phyloP scores from a whole-genome alignment of 2,113 vertebrate species.

The Castor canadensis region DNA sequence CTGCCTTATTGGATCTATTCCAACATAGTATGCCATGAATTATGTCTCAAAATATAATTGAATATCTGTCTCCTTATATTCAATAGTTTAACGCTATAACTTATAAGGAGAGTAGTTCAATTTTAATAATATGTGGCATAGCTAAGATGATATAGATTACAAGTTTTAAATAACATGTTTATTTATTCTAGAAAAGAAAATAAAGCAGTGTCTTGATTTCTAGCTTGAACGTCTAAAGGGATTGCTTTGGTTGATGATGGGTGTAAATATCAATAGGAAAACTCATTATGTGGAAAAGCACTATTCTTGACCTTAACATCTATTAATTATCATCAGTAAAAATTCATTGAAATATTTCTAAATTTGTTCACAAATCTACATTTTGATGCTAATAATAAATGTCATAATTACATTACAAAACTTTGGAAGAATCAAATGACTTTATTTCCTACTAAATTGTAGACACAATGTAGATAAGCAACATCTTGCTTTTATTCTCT shows the following conservation, averaged over 20 bases:
- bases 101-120: neutral
- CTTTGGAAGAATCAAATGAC: neutral
- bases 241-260: neutral
- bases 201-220: neutral
- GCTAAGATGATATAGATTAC: neutral
- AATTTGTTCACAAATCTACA: slow-evolving; percentile 46
- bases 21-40: neutral
- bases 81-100: neutral
- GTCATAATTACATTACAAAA: slow-evolving; percentile 33
- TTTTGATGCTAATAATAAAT: slow-evolving; percentile 33
- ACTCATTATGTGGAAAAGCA: neutral
- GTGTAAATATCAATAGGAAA: neutral
- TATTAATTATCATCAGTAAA: slow-evolving; percentile 36
- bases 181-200: neutral
- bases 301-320: slow-evolving; percentile 32
- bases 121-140: neutral
- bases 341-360: slow-evolving; percentile 42
- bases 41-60: neutral
- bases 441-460: neutral
- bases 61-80: neutral
- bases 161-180: neutral
- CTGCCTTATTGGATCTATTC: neutral
- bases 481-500: neutral
- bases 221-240: neutral
- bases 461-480: neutral